A percentile compares a stretch with the other conserved stretches of the same genome.
phyloP scores from a whole-genome alignment of 64 coral and sea anemone genomes.

The Montipora sp. region DNA sequence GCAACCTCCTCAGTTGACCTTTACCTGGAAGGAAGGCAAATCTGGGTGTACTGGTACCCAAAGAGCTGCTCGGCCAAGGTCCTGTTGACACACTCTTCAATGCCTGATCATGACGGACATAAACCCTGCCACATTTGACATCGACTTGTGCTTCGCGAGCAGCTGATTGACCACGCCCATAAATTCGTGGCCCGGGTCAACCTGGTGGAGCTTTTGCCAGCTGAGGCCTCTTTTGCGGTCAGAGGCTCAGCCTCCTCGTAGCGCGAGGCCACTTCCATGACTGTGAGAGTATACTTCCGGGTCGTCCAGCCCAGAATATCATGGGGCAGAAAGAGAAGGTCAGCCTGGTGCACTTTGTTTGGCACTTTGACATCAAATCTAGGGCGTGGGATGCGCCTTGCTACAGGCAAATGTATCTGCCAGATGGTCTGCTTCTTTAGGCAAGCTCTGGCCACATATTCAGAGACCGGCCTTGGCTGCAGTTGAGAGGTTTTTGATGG shows the following conservation, averaged over 20 bases:
- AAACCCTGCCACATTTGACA: not conserved
- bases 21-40: not conserved
- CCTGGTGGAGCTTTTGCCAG: conserved; percentile 22
- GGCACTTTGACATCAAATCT: conserved; percentile 12
- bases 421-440: conserved; percentile 22
- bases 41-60: no score
- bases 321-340: no score
- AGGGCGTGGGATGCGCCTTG: conserved; percentile 8
- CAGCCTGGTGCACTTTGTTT: no score
- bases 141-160: conserved; percentile 6
- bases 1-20: conserved; percentile 11
- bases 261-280: no score
- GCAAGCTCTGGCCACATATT: not conserved
- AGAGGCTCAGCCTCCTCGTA: no score
- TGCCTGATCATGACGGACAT: conserved; percentile 46
- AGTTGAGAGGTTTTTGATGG: conserved; percentile 21
- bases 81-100: conserved; percentile 29
- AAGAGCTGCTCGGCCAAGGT: not conserved
- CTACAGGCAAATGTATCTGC: conserved; percentile 32
- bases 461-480: conserved; percentile 15
- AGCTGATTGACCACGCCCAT: conserved; percentile 30
- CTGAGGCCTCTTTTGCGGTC: not conserved
- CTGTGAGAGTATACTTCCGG: no score
- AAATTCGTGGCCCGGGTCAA: conserved; percentile 49
- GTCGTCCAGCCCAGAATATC: no score